Conservation (phyloP, 2,888 invertebrate genomes). For the Cephus runcator region DNA sequence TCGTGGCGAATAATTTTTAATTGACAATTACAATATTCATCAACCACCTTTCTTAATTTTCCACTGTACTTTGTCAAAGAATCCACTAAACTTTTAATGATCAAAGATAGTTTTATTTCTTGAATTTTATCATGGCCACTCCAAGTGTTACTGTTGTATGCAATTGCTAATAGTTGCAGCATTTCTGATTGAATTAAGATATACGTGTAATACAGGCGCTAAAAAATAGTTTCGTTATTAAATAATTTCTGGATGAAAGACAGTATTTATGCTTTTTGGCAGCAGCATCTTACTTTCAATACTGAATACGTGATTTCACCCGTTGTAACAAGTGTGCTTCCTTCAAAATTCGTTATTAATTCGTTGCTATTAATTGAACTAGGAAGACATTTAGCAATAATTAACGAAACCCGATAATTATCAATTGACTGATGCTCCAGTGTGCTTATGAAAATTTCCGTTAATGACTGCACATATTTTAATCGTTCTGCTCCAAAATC, state of each 20-base stretch:
- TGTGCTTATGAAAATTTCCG: slow-evolving; percentile 40
- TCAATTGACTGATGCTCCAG: slow-evolving; percentile 41
- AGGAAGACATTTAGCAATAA: slow-evolving; percentile 42
- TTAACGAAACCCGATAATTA: slow-evolving; percentile 41
- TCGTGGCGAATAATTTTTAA: slow-evolving; percentile 33
- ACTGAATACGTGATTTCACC: slow-evolving; percentile 51
- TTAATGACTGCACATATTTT: slow-evolving; percentile 45
- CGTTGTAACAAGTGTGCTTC: slow-evolving; percentile 30
- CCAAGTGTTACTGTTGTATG: slow-evolving; percentile 39
- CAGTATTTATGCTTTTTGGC: slow-evolving; percentile 8
- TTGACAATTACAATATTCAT: slow-evolving; percentile 41
- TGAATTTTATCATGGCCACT: slow-evolving; percentile 27
- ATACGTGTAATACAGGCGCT: slow-evolving; percentile 55
- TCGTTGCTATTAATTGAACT: slow-evolving; percentile 21
- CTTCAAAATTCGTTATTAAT: slow-evolving; percentile 39
- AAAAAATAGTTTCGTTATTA: slow-evolving; percentile 20
- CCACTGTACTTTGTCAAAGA: slow-evolving; percentile 32
- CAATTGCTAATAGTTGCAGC: slow-evolving; percentile 49
- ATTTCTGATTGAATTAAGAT: slow-evolving; percentile 58
- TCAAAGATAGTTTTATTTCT: slow-evolving; percentile 35
- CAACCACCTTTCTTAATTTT: slow-evolving; percentile 36
- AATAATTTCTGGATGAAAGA: slow-evolving; percentile 15
- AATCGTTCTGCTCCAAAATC: slow-evolving; percentile 44
- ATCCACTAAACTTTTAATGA: slow-evolving; percentile 34
- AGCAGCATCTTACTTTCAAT: slow-evolving; percentile 39